phyloP scores from a whole-genome alignment of 2,797 vertebrate genomes.

The Selene dorsalis region DNA sequence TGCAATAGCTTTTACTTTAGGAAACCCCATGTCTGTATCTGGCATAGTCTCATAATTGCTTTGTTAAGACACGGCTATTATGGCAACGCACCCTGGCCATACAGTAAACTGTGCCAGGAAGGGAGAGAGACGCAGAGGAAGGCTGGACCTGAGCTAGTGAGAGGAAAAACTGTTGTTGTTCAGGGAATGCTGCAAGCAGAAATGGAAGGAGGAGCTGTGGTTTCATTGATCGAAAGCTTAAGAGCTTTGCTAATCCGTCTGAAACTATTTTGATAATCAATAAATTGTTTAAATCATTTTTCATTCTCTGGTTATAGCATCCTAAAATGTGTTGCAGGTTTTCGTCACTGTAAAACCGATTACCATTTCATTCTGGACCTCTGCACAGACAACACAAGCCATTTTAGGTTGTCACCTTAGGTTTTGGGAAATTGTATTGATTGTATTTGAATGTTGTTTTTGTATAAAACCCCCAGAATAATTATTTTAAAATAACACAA shows the following conservation, averaged over 20 bases:
- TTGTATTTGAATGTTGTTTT: background rate
- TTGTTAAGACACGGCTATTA: slow-evolving; percentile 30
- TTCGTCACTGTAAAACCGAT: background rate
- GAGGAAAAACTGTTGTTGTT: slow-evolving; percentile 19
- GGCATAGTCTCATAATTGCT: slow-evolving; percentile 27
- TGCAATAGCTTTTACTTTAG: slow-evolving; percentile 24
- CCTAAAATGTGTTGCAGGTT: slow-evolving; percentile 4
- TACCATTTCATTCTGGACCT: background rate
- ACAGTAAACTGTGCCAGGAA: slow-evolving; percentile 46
- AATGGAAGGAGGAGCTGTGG: background rate
- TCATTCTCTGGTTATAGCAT: background rate
- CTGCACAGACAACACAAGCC: background rate
- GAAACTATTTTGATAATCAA: background rate
- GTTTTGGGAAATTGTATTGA: background rate
- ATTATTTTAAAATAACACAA: background rate
- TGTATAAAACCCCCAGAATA: background rate
- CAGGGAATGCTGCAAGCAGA: background rate
- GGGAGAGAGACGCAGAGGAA: slow-evolving; percentile 12
- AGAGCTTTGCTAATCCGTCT: background rate
- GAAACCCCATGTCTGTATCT: slow-evolving; percentile 13
- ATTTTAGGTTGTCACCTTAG: background rate
- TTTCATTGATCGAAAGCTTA: slow-evolving; percentile 5
- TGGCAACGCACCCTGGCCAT: slow-evolving; percentile 29
- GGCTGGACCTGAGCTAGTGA: slow-evolving; percentile 12
- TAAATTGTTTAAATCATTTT: background rate